phyloP scores from a whole-genome alignment of 2,888 invertebrate species.

The Epsilonema sp. region DNA sequence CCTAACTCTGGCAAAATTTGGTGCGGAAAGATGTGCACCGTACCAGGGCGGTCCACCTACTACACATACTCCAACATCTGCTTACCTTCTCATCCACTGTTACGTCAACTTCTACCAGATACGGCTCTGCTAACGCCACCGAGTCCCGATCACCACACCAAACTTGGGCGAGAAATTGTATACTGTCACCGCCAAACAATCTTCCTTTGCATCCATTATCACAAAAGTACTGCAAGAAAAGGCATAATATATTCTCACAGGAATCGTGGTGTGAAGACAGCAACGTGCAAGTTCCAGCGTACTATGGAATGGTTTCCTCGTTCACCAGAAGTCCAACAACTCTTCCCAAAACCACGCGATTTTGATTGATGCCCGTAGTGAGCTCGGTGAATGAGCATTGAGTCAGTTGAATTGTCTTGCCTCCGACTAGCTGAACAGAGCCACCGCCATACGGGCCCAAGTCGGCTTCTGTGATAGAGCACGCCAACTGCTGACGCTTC shows the following conservation, averaged over 20 bases:
- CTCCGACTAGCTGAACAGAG: not conserved
- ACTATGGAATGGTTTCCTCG: constrained; percentile 36
- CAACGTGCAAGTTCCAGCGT: not conserved
- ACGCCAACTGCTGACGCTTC: no score
- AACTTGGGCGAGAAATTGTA: constrained; percentile 63
- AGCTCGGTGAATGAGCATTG: constrained; percentile 39
- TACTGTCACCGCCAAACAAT: constrained; percentile 46
- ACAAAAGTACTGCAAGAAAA: not conserved
- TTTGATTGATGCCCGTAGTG: constrained; percentile 44
- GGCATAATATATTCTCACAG: not conserved
- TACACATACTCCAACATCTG: not conserved
- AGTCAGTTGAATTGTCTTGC: constrained; percentile 33
- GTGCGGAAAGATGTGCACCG: no score
- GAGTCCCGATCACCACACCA: constrained; percentile 65
- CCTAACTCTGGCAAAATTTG: no score
- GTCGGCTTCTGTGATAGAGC: no score
- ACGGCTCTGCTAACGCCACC: constrained; percentile 58
- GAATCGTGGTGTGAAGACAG: not conserved
- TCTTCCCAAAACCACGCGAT: constrained; percentile 50
- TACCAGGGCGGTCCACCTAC: not conserved
- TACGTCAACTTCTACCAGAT: not conserved
- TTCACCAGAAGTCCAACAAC: constrained; percentile 59
- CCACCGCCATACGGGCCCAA: no score
- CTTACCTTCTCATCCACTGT: not conserved
- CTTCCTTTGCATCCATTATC: not conserved